A percentile compares a stretch with the other conserved stretches of the same genome.
phyloP scores from a whole-genome alignment of 1,140 invertebrate genomes.

The Tetramorium simillimum region DNA sequence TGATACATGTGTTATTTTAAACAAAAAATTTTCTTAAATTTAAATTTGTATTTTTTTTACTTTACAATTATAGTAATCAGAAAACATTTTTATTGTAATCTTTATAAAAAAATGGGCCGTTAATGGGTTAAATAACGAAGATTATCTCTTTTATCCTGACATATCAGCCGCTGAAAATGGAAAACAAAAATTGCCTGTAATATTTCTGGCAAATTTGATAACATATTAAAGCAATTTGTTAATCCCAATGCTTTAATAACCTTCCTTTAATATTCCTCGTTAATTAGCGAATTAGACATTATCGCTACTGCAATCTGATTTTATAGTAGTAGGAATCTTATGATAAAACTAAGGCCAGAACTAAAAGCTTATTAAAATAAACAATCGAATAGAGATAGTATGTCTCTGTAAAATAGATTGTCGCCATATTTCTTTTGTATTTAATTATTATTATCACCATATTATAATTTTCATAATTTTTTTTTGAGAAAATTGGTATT shows the following conservation, averaged over 20 bases:
- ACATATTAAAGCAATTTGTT: slow-evolving; percentile 6
- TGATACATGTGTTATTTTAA: not conserved
- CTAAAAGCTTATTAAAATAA: slow-evolving; percentile 56
- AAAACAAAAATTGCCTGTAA: slow-evolving; percentile 24
- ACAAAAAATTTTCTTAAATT: slow-evolving; percentile 3
- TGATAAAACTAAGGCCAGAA: slow-evolving; percentile 40
- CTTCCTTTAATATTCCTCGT: not conserved
- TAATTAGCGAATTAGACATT: slow-evolving; percentile 39
- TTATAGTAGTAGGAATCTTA: not conserved
- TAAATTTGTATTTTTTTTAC: not conserved
- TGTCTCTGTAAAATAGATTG: slow-evolving; percentile 78
- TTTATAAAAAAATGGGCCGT: not conserved
- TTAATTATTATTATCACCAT: slow-evolving; percentile 69
- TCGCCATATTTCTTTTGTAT: slow-evolving; percentile 68
- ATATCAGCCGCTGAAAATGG: slow-evolving; percentile 27
- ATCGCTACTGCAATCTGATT: slow-evolving; percentile 22
- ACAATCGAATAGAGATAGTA: slow-evolving; percentile 75
- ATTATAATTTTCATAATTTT: slow-evolving; percentile 67
- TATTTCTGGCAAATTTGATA: not conserved
- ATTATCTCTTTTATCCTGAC: not conserved
- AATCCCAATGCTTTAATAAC: slow-evolving; percentile 2
- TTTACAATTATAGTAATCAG: slow-evolving; percentile 13
- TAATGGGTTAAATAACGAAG: slow-evolving; percentile 41
- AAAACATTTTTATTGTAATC: not conserved
- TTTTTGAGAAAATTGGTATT: slow-evolving; percentile 66